Evolutionary conservation across 1,140 invertebrate genomes (phyloP), one percentile per base, ranked within the genome.

Genomic region (Tenebrio molitor): DNA sequence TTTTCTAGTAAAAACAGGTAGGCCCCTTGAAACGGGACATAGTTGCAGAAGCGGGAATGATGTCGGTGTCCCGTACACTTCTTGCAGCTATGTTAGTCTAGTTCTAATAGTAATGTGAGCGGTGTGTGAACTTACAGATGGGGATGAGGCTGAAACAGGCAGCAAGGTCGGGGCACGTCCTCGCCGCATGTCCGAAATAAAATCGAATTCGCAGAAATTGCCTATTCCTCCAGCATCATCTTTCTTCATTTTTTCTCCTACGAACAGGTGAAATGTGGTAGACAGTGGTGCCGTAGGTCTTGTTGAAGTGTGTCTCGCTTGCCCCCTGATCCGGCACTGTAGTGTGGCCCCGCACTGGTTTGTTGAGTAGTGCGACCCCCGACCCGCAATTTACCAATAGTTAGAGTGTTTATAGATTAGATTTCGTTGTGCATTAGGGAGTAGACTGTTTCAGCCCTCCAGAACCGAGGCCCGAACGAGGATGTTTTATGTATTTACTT

Each of bases 161-260:
- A 86, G 86, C 72, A 86, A 87, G 80, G 89, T 88, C 74, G 90
- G 91, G 68, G 93, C 89, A 79, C 89, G 95, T 77, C 97, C 97
- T 42, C 87, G 96, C 77, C 89, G 97, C 79, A 91, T 97, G 87
- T 97, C 96, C 21, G 95, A 98, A 86, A 89, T 95, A 79, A 95
- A 93, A 85, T 91, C 88, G 91, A 79, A 72, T 34, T 95, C 90
- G 74, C 92, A 97, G 87, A 92, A 91, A 82, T 91, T 94, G 84
- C 97, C 97, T 65, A 99, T 99, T 84, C 98, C 98, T 75, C 91
- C 92, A 81, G 93, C 92, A 81, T 92, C 92, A 82, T 95, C 97
- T 78, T 97, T 99, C 86, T 99, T 99, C 89, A 87, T 99, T 83
- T 97, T 99, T 86, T 94, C 93, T 77, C 92, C 91, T 82, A 96